These are phyloP conservation scores for Neomicropteryx cornuta DNA, from an alignment of 1,140 invertebrate genomes.

Conservation along the genomic window DNA sequence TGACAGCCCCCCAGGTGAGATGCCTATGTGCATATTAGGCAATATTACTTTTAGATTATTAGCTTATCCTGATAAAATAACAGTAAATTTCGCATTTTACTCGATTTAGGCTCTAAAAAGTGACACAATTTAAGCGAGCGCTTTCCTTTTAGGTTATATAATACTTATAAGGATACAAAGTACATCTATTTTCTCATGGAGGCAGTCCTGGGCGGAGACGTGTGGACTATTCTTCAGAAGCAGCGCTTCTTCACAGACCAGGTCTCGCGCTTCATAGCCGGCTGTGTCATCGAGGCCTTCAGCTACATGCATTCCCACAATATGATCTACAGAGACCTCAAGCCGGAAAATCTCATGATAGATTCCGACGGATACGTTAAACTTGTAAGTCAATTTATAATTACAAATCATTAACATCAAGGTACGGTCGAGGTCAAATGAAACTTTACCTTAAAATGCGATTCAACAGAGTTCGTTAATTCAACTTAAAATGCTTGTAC, in stretches of 20 bases:
- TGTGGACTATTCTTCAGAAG: conserved; percentile 87
- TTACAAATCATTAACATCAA: too few species aligned
- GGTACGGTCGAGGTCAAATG: too few species aligned
- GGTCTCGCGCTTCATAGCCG: conserved; percentile 79
- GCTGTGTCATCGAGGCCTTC: conserved; percentile 85
- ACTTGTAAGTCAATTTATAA: conserved; percentile 56
- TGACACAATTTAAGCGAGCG: too few species aligned
- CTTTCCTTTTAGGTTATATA: conserved; percentile 75
- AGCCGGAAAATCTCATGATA: conserved; percentile 90
- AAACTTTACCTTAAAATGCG: too few species aligned
- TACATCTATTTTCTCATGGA: conserved; percentile 97
- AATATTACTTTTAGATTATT: too few species aligned
- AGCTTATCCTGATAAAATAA: too few species aligned
- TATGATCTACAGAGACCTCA: conserved; percentile 89
- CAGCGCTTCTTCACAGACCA: conserved; percentile 75
- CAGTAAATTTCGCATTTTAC: too few species aligned
- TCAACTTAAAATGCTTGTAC: too few species aligned
- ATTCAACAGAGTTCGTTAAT: too few species aligned
- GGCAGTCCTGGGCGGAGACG: conserved; percentile 90
- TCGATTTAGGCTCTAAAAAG: not conserved
- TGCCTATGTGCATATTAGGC: too few species aligned
- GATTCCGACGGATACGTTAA: conserved; percentile 83
- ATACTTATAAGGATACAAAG: conserved; percentile 89
- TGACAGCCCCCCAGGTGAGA: too few species aligned
- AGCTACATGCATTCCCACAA: conserved; percentile 79